phyloP scores from a whole-genome alignment of 1,140 invertebrate species.

The Medauroidea extradentata region DNA sequence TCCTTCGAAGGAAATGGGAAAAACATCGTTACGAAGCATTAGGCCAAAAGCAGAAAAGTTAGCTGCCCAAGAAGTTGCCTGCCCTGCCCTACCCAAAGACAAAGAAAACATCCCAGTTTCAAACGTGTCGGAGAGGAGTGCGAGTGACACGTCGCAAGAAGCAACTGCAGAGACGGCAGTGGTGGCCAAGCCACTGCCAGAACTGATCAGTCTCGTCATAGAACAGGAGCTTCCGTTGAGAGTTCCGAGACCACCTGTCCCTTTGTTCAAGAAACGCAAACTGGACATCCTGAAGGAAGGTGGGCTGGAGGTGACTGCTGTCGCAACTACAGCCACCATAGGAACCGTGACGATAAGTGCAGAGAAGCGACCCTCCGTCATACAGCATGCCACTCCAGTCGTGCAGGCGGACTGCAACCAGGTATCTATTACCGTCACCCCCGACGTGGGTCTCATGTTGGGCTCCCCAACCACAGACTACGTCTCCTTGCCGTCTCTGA shows the following conservation, averaged over 20 bases:
- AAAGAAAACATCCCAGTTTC: conserved; percentile 52
- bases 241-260: conserved; percentile 1
- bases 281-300: conserved; percentile 67
- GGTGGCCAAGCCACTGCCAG: conserved; percentile 6
- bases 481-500: background rate
- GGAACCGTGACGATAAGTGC: conserved; percentile 16
- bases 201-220: conserved; percentile 16
- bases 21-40: conserved; percentile 53
- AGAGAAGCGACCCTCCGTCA: conserved; percentile 36
- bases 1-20: conserved; percentile 31
- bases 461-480: conserved; percentile 17
- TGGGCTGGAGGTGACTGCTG: conserved; percentile 65
- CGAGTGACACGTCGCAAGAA: background rate
- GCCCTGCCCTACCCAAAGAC: conserved; percentile 37
- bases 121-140: background rate
- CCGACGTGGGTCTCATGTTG: conserved; percentile 48
- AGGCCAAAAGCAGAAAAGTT: conserved; percentile 52
- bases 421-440: conserved; percentile 51
- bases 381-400: conserved; percentile 22
- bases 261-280: conserved; percentile 59
- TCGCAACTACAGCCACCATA: conserved; percentile 39
- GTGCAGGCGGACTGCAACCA: conserved; percentile 9
- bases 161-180: background rate
- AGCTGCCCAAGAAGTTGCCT: conserved; percentile 33
- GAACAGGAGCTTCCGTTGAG: conserved; percentile 7